A percentile compares a stretch with the other conserved stretches of the same genome.
phyloP scores from a whole-genome alignment of 2,888 invertebrate species.

The Eudemis profundana region DNA sequence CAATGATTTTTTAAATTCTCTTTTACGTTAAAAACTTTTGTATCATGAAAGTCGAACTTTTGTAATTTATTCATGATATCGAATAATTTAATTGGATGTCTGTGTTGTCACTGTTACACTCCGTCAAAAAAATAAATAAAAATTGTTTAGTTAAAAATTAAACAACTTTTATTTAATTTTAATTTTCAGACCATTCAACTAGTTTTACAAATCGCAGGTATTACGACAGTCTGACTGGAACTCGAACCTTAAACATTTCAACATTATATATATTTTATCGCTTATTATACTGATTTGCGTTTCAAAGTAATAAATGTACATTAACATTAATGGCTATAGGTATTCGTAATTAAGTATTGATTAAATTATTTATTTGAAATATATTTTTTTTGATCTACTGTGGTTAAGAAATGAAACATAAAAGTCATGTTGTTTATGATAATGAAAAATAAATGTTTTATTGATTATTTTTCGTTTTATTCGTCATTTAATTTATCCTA shows the following conservation, averaged over 20 bases:
- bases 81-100: not conserved
- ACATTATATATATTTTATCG: not conserved
- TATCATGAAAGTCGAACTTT: not conserved
- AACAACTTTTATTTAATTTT: no score
- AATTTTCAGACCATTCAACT: no score
- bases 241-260: not conserved
- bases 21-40: not conserved
- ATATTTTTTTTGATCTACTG: constrained; percentile 28
- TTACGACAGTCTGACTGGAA: not conserved
- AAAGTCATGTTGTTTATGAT: constrained; percentile 48
- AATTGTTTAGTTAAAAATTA: not conserved
- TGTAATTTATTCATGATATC: constrained; percentile 1
- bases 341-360: constrained; percentile 26
- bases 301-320: constrained; percentile 15
- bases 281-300: not conserved
- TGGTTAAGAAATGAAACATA: constrained; percentile 45
- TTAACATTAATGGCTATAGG: constrained; percentile 38
- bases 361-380: constrained; percentile 25
- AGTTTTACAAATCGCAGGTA: no score
- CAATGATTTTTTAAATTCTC: not conserved
- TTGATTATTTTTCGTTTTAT: constrained; percentile 29
- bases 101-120: not conserved
- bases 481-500: no score
- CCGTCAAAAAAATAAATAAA: not conserved
- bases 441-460: constrained; percentile 48